Conservation (phyloP, 2,797 vertebrate species). For the Mormyrus proboscirostris region DNA sequence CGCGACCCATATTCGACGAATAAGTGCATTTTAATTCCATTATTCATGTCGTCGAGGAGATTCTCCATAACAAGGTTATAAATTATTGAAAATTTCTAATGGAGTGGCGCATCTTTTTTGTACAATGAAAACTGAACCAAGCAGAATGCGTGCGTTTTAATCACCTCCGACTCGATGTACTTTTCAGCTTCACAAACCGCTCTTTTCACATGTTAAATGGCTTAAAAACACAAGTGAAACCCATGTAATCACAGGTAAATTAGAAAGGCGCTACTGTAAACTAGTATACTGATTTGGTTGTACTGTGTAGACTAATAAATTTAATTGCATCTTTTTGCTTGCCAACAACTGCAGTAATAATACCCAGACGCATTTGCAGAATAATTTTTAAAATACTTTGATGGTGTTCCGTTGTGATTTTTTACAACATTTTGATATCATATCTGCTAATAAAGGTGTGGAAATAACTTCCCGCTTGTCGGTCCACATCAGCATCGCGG, state of each 20-base stretch:
- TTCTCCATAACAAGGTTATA: background rate
- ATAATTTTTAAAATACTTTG: background rate
- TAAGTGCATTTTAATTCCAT: background rate
- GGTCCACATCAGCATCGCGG: background rate
- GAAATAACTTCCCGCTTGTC: background rate
- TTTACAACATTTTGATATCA: background rate
- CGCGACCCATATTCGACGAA: background rate
- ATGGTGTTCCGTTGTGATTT: background rate
- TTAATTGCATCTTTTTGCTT: background rate
- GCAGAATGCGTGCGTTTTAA: background rate
- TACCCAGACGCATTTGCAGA: background rate
- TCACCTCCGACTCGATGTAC: background rate
- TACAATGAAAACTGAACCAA: background rate
- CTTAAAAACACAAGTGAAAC: background rate
- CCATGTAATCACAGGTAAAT: background rate
- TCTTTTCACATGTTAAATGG: background rate
- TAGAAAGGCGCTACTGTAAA: background rate
- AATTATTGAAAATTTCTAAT: background rate
- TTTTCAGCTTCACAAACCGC: background rate
- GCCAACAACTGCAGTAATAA: background rate
- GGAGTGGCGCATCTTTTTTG: background rate
- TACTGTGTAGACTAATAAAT: background rate
- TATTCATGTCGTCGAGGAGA: background rate
- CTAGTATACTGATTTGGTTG: background rate
- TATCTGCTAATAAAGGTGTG: background rate